Evolutionary conservation across 2,797 vertebrate species (phyloP).

Genomic region (Vipera latastei): DNA sequence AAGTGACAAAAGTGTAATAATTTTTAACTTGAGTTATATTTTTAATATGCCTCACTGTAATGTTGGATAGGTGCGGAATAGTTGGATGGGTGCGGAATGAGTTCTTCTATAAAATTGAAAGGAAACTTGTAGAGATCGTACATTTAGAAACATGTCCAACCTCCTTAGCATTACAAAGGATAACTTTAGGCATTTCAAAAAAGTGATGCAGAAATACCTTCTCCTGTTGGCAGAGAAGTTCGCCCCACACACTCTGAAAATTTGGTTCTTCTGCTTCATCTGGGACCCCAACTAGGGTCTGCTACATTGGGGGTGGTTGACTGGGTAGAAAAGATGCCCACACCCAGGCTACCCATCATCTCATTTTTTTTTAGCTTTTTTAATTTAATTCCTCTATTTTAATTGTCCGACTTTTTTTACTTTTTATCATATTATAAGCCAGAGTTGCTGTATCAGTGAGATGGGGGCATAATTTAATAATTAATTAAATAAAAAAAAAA

Average conservation of each 20-base stretch:
- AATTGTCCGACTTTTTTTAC: neutral
- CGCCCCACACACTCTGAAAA: neutral
- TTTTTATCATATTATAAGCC: neutral
- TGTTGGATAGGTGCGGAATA: neutral
- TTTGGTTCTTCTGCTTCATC: neutral
- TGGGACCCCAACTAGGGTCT: neutral
- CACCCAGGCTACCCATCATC: neutral
- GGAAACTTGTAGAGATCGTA: neutral
- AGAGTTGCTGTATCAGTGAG: neutral
- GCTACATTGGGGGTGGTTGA: neutral
- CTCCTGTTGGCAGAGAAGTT: neutral
- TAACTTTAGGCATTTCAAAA: neutral
- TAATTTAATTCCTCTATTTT: neutral
- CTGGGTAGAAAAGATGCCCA: neutral
- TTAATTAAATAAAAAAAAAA: neutral
- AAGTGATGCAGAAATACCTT: neutral
- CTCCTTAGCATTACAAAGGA: neutral
- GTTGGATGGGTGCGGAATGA: neutral
- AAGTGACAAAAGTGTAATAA: neutral
- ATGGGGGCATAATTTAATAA: neutral
- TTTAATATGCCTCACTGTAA: neutral
- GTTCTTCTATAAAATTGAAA: neutral
- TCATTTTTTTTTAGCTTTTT: neutral
- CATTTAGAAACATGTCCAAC: neutral
- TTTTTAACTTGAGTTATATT: neutral